Evolutionary conservation across 2,113 vertebrate species (phyloP).

Genomic region (Toxotes jaculatrix): DNA sequence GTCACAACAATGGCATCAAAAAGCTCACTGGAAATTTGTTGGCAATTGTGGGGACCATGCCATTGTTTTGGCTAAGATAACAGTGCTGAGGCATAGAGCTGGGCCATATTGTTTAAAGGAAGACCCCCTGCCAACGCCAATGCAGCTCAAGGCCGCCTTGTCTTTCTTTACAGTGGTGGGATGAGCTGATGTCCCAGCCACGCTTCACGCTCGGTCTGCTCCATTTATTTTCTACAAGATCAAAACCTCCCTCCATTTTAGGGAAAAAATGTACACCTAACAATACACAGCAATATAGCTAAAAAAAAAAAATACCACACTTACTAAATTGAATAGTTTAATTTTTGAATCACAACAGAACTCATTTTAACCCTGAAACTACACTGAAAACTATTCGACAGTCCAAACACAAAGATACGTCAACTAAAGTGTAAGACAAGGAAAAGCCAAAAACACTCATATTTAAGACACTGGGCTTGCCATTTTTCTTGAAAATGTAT

Average conservation of each 20-base stretch:
- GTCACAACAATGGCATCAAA: constrained; percentile 80
- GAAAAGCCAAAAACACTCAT: neutral
- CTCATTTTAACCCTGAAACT: neutral
- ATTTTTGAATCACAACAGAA: too few species aligned
- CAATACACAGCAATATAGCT: neutral
- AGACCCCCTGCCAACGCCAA: constrained; percentile 54
- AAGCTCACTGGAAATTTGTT: constrained; percentile 68
- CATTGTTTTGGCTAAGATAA: constrained; percentile 78
- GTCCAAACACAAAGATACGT: too few species aligned
- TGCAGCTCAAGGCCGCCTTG: constrained; percentile 24
- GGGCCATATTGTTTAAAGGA: constrained; percentile 69
- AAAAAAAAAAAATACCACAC: neutral
- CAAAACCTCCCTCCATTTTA: constrained; percentile 13
- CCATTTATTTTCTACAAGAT: constrained; percentile 41
- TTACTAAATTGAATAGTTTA: too few species aligned
- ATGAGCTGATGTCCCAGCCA: constrained; percentile 46
- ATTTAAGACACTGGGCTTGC: too few species aligned
- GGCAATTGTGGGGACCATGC: constrained; percentile 50
- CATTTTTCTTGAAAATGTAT: too few species aligned
- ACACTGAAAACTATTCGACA: too few species aligned
- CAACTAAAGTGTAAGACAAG: neutral
- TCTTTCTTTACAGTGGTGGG: constrained; percentile 57
- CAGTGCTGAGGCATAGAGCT: constrained; percentile 47
- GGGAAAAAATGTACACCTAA: neutral
- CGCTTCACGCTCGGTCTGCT: constrained; percentile 67